Evolutionary conservation across 2,113 vertebrate genomes (phyloP).

Genomic region (Gymnorhina tibicen): DNA sequence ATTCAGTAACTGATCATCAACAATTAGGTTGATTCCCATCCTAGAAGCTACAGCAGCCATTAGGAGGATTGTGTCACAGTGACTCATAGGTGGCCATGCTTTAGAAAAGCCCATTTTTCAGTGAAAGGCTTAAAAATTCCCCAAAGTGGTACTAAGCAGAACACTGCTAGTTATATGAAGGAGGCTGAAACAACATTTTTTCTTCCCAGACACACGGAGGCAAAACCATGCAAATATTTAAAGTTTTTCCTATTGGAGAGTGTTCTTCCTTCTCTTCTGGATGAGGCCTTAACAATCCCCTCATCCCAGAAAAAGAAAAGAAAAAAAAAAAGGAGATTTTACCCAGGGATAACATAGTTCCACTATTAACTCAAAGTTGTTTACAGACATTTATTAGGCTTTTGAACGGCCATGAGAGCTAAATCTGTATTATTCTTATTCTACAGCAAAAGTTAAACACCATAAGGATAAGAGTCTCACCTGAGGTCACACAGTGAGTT

Average conservation of each 20-base stretch:
- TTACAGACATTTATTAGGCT: not conserved
- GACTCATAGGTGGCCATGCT: not conserved
- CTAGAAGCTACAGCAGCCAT: not conserved
- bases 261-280: not conserved
- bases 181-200: not conserved
- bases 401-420: not conserved
- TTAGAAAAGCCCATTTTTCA: not conserved
- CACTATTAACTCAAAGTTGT: not conserved
- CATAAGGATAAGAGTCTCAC: accelerated
- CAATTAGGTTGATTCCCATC: not conserved
- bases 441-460: not conserved
- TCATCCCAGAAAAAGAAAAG: not conserved
- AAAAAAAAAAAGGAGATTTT: not conserved
- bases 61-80: not conserved
- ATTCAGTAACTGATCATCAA: not conserved
- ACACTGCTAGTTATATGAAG: not conserved
- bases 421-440: not conserved
- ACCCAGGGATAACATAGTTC: accelerated
- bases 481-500: not conserved
- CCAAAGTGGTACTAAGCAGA: not conserved
- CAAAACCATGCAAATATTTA: not conserved
- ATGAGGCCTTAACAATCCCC: not conserved
- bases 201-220: not conserved
- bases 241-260: not conserved
- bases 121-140: not conserved